These are phyloP conservation scores for Oasisia sp. DNA, from an alignment of 2,888 invertebrate species.

Conservation along the genomic window DNA sequence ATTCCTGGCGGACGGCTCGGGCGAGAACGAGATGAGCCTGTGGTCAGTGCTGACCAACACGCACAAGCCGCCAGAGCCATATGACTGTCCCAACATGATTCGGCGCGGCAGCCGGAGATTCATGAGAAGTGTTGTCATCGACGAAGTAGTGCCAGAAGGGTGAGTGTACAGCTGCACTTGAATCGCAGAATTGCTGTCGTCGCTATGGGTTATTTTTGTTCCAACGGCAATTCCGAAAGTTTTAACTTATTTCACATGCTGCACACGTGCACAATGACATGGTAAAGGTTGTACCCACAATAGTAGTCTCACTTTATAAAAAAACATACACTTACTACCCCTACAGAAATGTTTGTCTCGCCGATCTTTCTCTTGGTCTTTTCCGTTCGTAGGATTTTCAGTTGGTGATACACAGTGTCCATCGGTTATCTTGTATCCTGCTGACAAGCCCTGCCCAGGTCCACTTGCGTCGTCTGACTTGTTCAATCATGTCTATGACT, in stretches of 20 bases:
- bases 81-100: not conserved
- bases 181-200: not conserved
- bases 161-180: not conserved
- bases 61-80: not conserved
- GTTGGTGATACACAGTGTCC: no score
- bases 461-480: no score
- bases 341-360: not conserved
- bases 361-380: no score
- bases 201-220: not conserved
- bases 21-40: not conserved
- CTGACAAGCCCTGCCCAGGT: no score
- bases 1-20: not conserved
- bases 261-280: not conserved
- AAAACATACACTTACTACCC: no score
- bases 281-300: not conserved
- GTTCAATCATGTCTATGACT: no score
- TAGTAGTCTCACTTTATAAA: not conserved
- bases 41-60: conserved; percentile 13
- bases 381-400: no score
- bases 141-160: not conserved
- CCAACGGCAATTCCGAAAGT: not conserved
- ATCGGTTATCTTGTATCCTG: no score
- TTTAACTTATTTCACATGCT: not conserved
- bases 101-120: not conserved
- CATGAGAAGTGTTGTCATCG: not conserved